Base-by-base conservation (phyloP, 2,888 invertebrate genomes). In the Podotricha telesiphe region DNA sequence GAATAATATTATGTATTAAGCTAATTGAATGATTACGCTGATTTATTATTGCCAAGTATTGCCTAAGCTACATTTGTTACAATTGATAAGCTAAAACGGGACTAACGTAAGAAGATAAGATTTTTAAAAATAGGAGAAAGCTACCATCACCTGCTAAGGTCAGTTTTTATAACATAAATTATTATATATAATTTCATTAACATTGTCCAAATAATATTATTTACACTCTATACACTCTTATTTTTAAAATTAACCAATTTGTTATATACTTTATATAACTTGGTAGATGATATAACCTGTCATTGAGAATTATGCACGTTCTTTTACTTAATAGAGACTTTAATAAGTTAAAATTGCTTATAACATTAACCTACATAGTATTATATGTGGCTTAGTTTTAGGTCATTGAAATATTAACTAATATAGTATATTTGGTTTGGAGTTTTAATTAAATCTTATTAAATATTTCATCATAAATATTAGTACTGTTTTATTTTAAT, bases 301-400 rank as follows among this genome's bases (percentile, higher is more conserved):
- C 40, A 48, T 50, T 17, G 28, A 58, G 34, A 63, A 56, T 69
- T 66, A 66, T 55, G 11, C 40, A 45, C 47, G 19, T 53, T 61
- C 56, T 65, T 69, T 69, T 69, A 69, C 65, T 62, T 69, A 69
- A 69, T 65, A 17, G 10, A 5, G 10, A 45, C 8, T 56, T 42
- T 20, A 5, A 45, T 45, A 17, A 45, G 11, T 22, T n/a, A 1
- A 28, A 59, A 45, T 11, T 28, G 28, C n/a, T 45, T 45, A 2
- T 13, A 50, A 3, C 15, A 37, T 8, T 1, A 8, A 37, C 37
- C 37, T 4, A 8, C 1, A 37, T 37, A n/a, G n/a, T n/a, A n/a
- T n/a, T n/a, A n/a, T n/a, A n/a, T n/a, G n/a, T n/a, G n/a, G n/a
- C n/a, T n/a, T n/a, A n/a, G n/a, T n/a, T n/a, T n/a, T n/a, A n/a